Percentiles rank a stretch among this genome's conserved stretches.
These are phyloP conservation scores for Salpingus planirostris DNA, from an alignment of 2,888 invertebrate species.

Conservation along the genomic window DNA sequence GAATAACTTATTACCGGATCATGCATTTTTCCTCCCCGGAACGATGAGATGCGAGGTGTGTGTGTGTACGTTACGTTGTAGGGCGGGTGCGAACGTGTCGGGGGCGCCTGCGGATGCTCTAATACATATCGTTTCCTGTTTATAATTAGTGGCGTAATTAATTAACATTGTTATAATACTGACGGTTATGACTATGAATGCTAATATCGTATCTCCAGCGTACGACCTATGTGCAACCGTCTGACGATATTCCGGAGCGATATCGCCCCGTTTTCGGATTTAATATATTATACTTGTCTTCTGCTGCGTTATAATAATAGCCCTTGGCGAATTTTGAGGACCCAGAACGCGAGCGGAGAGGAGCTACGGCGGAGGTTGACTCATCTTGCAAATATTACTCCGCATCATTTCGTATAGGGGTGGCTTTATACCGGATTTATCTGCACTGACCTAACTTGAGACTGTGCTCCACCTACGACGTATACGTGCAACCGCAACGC, in stretches of 20 bases:
- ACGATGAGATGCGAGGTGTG: no score
- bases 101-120: constrained; percentile 30
- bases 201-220: constrained; percentile 35
- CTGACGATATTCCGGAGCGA: constrained; percentile 22
- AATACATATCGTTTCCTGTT: constrained; percentile 32
- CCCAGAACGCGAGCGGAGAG: constrained; percentile 16
- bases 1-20: no score
- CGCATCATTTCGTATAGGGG: constrained; percentile 10
- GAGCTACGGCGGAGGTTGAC: no score
- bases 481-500: no score
- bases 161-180: constrained; percentile 40
- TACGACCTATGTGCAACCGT: constrained; percentile 24
- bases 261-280: constrained; percentile 27
- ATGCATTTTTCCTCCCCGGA: no score
- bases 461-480: no score
- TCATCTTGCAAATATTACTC: no score
- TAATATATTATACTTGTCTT: constrained; percentile 29
- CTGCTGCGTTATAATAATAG: no score
- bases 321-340: constrained; percentile 19
- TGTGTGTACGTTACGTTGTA: no score
- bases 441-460: constrained; percentile 5
- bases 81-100: no score
- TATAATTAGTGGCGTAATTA: constrained; percentile 37
- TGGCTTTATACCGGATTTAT: constrained; percentile 1
- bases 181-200: constrained; percentile 37